Conservation (phyloP, 2,113 vertebrate species). For the Crotalus tigris region DNA sequence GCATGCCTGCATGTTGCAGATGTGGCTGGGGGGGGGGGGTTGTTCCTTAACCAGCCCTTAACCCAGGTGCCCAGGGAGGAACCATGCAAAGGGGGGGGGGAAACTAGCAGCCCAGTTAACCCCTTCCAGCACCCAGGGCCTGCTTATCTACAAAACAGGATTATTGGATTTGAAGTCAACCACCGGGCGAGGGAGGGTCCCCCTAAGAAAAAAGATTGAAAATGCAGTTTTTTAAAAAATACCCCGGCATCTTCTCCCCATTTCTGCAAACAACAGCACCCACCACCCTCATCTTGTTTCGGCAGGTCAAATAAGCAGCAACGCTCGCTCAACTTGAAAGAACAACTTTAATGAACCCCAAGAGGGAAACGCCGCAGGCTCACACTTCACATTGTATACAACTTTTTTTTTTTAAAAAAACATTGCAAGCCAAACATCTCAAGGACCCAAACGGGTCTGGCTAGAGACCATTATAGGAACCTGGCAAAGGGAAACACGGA, state of each 20-base stretch:
- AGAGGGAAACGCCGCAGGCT: slow-evolving; percentile 40
- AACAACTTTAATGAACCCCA: slow-evolving; percentile 73
- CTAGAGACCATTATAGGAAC: slow-evolving; percentile 31
- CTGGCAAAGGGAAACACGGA: slow-evolving; percentile 43
- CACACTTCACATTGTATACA: slow-evolving; percentile 61
- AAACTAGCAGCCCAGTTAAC: neutral
- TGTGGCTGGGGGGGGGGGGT: neutral
- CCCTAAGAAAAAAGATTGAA: neutral
- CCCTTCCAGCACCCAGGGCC: neutral
- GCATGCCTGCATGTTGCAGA: neutral
- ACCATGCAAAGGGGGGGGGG: too few relatives aligned
- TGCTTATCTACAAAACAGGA: neutral
- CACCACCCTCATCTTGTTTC: neutral
- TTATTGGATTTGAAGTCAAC: neutral
- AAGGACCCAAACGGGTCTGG: slow-evolving; percentile 51
- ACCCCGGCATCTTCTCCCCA: neutral
- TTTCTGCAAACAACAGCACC: neutral
- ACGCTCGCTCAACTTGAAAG: slow-evolving; percentile 52
- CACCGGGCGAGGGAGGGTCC: neutral
- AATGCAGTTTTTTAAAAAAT: neutral
- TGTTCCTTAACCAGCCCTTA: neutral
- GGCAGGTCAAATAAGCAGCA: slow-evolving; percentile 20
- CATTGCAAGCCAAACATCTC: slow-evolving; percentile 1
- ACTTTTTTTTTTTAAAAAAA: slow-evolving; percentile 20
- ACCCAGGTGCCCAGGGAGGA: neutral